Base-by-base conservation (phyloP, 1,140 invertebrate species). In the Cyclargus thomasi region DNA sequence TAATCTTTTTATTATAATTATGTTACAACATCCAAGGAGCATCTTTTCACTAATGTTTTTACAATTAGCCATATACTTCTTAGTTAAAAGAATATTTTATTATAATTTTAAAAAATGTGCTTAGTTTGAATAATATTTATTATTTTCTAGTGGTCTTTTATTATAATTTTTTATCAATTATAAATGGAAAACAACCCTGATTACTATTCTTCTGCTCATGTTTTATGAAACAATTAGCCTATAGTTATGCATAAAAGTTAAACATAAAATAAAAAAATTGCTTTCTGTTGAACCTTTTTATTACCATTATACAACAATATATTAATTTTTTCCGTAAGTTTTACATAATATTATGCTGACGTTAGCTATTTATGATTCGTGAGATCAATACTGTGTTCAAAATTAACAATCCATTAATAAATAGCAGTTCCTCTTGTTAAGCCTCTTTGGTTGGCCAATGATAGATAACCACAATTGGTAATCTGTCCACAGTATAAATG, bases 231-330 rank as follows among this genome's bases (percentile, higher is more conserved):
- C 29, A 29, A 29, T 7, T 47, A 14, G 11, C 39, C 10, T 8
- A 7, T 8, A 39, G 8, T 1, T 39, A 39, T 11, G 8, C 36
- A 6, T 47, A 2, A 47, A n/a, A n/a, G n/a, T n/a, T 47, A 47
- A 47, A 47, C 39, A 47, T 47, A 14, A 4, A 47, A 47, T 47
- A 47, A 59, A 18, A 59, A 20, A 59, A 1, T 11, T 17, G 6
- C 2, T 11, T 11, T 59, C 20, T 59, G 18, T 59, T 21, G 55
- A 59, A 59, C 55, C 55, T 20, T 20, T 59, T 59, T 59, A 59
- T 59, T 59, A 59, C 55, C 55, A 59, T 59, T 21, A 59, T 59
- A 59, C 55, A 59, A 59, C 55, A 59, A 59, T 59, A 59, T 59
- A 59, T 59, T 59, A 59, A 59, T 59, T 59, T 29, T n/a, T 59